These are phyloP conservation scores for Drosophila truncata DNA, from an alignment of 1,140 invertebrate species.

Conservation along the genomic window DNA sequence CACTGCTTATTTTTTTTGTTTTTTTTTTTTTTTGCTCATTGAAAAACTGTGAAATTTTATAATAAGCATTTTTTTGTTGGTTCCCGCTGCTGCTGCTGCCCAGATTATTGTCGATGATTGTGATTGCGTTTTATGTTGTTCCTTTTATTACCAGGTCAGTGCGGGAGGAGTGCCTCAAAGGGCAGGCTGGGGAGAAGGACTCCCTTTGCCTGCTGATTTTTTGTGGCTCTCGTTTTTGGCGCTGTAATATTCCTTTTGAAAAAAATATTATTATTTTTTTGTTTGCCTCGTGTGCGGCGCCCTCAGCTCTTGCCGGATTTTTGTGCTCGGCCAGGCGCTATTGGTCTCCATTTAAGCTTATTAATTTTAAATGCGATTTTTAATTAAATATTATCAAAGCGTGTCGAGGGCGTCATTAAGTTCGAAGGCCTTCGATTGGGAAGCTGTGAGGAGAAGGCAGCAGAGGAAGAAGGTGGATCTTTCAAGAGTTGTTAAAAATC, in stretches of 20 bases:
- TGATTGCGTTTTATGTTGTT: constrained; percentile 84
- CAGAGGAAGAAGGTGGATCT: background rate
- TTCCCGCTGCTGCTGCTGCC: constrained; percentile 76
- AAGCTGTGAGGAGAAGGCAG: background rate
- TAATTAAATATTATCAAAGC: constrained; percentile 82
- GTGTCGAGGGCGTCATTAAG: constrained; percentile 66
- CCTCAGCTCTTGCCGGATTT: constrained; percentile 29
- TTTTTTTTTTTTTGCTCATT: constrained; percentile 65
- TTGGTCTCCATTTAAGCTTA: constrained; percentile 83
- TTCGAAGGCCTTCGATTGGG: constrained; percentile 30
- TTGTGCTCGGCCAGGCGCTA: constrained; percentile 73
- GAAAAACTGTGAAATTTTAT: constrained; percentile 85
- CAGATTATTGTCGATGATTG: constrained; percentile 85
- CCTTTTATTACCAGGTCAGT: constrained; percentile 73
- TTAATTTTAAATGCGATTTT: constrained; percentile 83
- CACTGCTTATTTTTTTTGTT: too few relatives aligned
- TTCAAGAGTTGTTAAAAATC: constrained; percentile 27
- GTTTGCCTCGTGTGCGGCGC: constrained; percentile 57
- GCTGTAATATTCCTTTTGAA: constrained; percentile 81
- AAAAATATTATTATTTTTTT: constrained; percentile 58
- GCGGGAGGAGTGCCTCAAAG: constrained; percentile 19
- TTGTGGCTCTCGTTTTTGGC: constrained; percentile 11
- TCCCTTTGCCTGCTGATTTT: constrained; percentile 11
- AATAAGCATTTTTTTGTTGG: constrained; percentile 82
- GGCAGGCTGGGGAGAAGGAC: background rate